A percentile compares a stretch with the other conserved stretches of the same genome.
phyloP scores from a whole-genome alignment of 2,797 vertebrate species.

The Propithecus perrieri region DNA sequence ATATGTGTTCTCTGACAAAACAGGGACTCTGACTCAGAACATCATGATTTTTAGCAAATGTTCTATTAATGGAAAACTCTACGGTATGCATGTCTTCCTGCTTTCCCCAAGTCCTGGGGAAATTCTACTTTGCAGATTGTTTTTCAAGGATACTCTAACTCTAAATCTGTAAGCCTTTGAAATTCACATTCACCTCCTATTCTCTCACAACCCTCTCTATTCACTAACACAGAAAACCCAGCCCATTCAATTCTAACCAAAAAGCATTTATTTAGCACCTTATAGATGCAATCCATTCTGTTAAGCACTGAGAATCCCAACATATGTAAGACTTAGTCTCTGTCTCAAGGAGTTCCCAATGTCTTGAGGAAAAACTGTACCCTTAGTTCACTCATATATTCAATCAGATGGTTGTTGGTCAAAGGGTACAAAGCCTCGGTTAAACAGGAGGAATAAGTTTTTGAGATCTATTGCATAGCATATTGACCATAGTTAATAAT shows the following conservation, averaged over 20 bases:
- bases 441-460: background rate
- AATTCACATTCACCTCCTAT: background rate
- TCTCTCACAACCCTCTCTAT: background rate
- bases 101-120: background rate
- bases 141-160: slow-evolving; percentile 7
- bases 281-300: background rate
- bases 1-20: slow-evolving; percentile 98
- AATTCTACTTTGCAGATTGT: background rate
- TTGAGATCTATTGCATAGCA: background rate
- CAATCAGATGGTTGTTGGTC: background rate
- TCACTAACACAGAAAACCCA: background rate
- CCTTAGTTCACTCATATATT: background rate
- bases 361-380: background rate
- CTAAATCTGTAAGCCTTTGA: slow-evolving; percentile 12
- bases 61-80: slow-evolving; percentile 92
- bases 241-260: slow-evolving; percentile 28
- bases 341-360: background rate
- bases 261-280: slow-evolving; percentile 44
- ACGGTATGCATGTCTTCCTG: slow-evolving; percentile 84
- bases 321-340: background rate
- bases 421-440: background rate
- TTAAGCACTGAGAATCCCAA: slow-evolving; percentile 13
- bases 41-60: slow-evolving; percentile 97
- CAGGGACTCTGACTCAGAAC: slow-evolving; percentile 97
- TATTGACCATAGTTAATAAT: background rate